Base-by-base conservation (phyloP, 2,888 invertebrate genomes). In the Tenthredo distinguenda region DNA sequence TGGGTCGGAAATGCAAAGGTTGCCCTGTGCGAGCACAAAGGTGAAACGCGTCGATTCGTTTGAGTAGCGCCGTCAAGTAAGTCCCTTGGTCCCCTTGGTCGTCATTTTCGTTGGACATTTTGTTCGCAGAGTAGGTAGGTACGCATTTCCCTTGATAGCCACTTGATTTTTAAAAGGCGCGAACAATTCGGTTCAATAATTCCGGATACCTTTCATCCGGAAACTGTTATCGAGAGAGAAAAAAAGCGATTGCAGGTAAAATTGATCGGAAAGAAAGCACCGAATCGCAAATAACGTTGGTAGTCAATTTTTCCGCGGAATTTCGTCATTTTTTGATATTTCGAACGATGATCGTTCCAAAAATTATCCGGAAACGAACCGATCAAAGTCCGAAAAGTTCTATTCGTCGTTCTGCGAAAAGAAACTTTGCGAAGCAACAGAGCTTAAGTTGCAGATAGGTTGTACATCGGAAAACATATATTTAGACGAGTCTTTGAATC, bases 91-190 rank as follows among this genome's bases (percentile, higher is more conserved):
- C 74, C 40, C 40, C 43, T 26, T 21, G 43, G 74, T 74, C 74
- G 74, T 74, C 74, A 74, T 74, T 74, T 74, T 43, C 43, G 40
- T 74, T 43, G 43, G 21, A 40, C 74, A 43, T 74, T 74, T 74
- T 26, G 43, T 43, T 43, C 40, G 18, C 12, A 26, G n/a, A 6
- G 34, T n/a, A 37, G 4, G 72, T 43, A 34, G 34, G 68, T 68
- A 34, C 34, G 68, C 68, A 43, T 74, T 43, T 74, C n/a, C 43
- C 74, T 43, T 21, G n/a, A 43, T 74, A 43, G 26, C 40, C 43
- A 74, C 74, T 74, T 74, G 74, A 74, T 40, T 43, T 74, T 43
- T 12, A 34, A 68, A 68, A 68, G 34, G 68, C 68, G 34, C 18
- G 34, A 74, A 43, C 43, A 74, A 74, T 74, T 21, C 74, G 21